phyloP scores from a whole-genome alignment of 2,888 invertebrate species.

The Melinaea menophilus region DNA sequence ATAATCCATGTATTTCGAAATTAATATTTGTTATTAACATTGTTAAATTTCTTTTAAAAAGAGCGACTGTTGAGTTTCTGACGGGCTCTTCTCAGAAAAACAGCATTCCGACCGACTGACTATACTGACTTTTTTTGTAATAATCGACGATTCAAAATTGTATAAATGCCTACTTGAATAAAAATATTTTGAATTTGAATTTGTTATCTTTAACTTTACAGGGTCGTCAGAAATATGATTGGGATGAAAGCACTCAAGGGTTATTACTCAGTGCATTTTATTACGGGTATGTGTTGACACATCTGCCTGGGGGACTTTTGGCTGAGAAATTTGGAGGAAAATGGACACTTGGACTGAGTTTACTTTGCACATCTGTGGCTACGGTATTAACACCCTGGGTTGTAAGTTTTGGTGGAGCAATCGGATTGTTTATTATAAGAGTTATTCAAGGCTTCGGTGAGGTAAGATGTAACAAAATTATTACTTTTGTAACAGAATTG shows the following conservation, averaged over 20 bases:
- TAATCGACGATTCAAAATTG: too few species aligned
- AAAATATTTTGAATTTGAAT: neutral
- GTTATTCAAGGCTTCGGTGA: slow-evolving; percentile 80
- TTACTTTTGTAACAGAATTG: too few species aligned
- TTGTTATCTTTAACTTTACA: slow-evolving; percentile 31
- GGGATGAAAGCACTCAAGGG: slow-evolving; percentile 84
- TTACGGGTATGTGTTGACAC: slow-evolving; percentile 89
- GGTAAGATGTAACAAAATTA: slow-evolving; percentile 52
- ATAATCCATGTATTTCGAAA: too few species aligned
- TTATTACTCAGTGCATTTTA: slow-evolving; percentile 88
- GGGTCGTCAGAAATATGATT: slow-evolving; percentile 75
- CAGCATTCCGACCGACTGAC: too few species aligned
- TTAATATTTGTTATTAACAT: too few species aligned
- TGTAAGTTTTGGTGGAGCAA: slow-evolving; percentile 76
- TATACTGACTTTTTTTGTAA: too few species aligned
- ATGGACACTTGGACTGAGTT: slow-evolving; percentile 87
- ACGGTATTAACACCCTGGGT: slow-evolving; percentile 86
- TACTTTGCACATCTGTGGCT: slow-evolving; percentile 86
- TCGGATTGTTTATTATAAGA: slow-evolving; percentile 75
- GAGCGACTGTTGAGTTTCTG: too few species aligned
- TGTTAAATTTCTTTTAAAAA: too few species aligned
- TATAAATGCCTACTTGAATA: too few species aligned
- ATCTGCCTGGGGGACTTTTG: slow-evolving; percentile 88
- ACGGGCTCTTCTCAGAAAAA: too few species aligned
- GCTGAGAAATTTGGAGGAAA: slow-evolving; percentile 91